phyloP scores from a whole-genome alignment of 2,797 vertebrate species.

The Pipistrellus pipistrellus region DNA sequence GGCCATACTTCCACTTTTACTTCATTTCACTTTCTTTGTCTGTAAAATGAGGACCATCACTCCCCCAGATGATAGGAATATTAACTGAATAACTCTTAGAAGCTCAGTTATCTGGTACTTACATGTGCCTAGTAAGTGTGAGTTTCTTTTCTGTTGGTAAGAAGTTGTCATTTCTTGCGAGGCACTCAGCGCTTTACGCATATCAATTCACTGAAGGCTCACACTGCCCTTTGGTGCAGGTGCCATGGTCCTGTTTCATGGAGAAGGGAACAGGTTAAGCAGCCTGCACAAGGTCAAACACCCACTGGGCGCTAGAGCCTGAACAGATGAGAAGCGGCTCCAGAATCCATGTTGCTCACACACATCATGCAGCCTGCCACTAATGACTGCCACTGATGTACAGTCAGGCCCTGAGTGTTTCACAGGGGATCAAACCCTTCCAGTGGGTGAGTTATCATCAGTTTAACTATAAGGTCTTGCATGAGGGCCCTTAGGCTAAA shows the following conservation, averaged over 20 bases:
- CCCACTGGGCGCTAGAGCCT: not conserved
- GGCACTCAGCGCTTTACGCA: not conserved
- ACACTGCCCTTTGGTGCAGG: not conserved
- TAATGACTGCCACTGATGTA: not conserved
- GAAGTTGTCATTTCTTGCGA: constrained; percentile 5
- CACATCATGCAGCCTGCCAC: not conserved
- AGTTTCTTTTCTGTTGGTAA: not conserved
- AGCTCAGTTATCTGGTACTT: not conserved
- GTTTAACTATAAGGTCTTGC: not conserved
- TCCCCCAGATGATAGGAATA: not conserved
- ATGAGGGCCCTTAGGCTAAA: not conserved
- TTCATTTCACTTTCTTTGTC: constrained; percentile 1
- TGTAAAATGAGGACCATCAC: not conserved
- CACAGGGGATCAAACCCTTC: not conserved
- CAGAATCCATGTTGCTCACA: not conserved
- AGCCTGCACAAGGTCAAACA: not conserved
- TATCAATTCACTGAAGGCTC: not conserved
- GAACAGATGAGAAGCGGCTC: not conserved
- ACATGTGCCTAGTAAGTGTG: not conserved
- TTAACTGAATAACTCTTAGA: not conserved
- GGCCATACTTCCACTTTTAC: not conserved
- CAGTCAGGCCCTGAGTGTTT: not conserved
- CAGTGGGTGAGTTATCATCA: not conserved
- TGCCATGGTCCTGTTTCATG: not conserved
- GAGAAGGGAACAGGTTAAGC: not conserved